phyloP scores from a whole-genome alignment of 1,140 invertebrate genomes.

The Physella acuta region DNA sequence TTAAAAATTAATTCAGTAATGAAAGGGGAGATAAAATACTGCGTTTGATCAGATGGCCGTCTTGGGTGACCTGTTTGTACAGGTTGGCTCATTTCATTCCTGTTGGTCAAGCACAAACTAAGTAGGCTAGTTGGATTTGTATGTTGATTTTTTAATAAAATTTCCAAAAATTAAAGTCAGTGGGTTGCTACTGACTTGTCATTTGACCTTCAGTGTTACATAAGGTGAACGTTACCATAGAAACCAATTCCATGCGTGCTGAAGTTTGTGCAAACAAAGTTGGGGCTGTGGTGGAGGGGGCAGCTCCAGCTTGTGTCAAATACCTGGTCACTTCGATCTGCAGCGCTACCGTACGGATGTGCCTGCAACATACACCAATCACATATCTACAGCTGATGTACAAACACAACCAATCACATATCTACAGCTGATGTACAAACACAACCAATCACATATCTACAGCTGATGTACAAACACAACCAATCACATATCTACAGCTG shows the following conservation, averaged over 20 bases:
- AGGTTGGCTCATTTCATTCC: not conserved
- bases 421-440: too few species aligned
- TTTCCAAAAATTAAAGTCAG: conserved; percentile 25
- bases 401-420: too few species aligned
- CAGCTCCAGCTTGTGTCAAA: conserved; percentile 45
- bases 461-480: too few species aligned
- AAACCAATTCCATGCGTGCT: conserved; percentile 43
- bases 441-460: too few species aligned
- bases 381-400: too few species aligned
- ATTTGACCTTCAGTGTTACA: not conserved
- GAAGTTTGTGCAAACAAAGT: conserved; percentile 52
- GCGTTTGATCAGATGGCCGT: not conserved
- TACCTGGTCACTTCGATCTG: conserved; percentile 59
- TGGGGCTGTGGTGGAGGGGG: conserved; percentile 32
- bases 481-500: too few species aligned
- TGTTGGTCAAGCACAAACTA: not conserved
- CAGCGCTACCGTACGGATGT: conserved; percentile 52
- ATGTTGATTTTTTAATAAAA: conserved; percentile 10
- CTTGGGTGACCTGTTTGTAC: not conserved
- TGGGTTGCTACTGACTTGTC: not conserved
- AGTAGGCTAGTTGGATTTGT: not conserved
- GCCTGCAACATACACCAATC: conserved; percentile 46
- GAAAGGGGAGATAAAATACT: too few species aligned
- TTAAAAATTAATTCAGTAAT: too few species aligned
- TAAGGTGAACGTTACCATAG: not conserved